These are phyloP conservation scores for Lottia gigantea DNA, from an alignment of 2,888 invertebrate genomes.

Conservation along the genomic window DNA sequence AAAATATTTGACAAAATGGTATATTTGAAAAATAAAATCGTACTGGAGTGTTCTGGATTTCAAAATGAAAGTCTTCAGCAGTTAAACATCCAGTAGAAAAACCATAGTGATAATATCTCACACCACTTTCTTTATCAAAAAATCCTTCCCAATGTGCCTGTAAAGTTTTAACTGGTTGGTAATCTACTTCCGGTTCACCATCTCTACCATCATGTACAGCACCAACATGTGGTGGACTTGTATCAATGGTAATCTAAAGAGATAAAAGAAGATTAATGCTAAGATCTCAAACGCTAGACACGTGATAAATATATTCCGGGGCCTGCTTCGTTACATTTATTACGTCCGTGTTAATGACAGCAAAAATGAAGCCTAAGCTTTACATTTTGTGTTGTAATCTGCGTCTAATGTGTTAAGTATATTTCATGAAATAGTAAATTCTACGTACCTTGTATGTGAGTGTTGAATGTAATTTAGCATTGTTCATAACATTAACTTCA, in stretches of 20 bases:
- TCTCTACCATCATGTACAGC: constrained; percentile 42
- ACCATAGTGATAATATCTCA: constrained; percentile 45
- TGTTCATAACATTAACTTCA: constrained; percentile 43
- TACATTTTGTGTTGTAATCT: too few relatives aligned
- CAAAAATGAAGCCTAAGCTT: too few relatives aligned
- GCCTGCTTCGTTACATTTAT: too few relatives aligned
- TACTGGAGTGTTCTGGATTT: too few relatives aligned
- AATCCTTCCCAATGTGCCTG: constrained; percentile 50
- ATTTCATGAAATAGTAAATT: too few relatives aligned
- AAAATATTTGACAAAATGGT: too few relatives aligned
- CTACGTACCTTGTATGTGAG: constrained; percentile 33
- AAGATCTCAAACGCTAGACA: too few relatives aligned
- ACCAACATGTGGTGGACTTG: constrained; percentile 46
- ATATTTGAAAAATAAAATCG: too few relatives aligned
- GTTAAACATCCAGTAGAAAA: constrained; percentile 33
- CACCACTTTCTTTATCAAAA: constrained; percentile 52
- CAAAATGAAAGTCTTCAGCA: constrained; percentile 12
- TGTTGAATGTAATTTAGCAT: constrained; percentile 37
- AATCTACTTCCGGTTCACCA: constrained; percentile 45
- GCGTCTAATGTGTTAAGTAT: too few relatives aligned
- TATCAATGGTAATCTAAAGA: constrained; percentile 50
- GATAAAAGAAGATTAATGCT: background rate
- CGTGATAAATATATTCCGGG: too few relatives aligned
- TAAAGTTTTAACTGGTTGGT: constrained; percentile 33
- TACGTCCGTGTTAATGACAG: too few relatives aligned